Evolutionary conservation across 1,140 invertebrate species (phyloP), one percentile per base, ranked within the genome.

Genomic region (Drosophila pachea): DNA sequence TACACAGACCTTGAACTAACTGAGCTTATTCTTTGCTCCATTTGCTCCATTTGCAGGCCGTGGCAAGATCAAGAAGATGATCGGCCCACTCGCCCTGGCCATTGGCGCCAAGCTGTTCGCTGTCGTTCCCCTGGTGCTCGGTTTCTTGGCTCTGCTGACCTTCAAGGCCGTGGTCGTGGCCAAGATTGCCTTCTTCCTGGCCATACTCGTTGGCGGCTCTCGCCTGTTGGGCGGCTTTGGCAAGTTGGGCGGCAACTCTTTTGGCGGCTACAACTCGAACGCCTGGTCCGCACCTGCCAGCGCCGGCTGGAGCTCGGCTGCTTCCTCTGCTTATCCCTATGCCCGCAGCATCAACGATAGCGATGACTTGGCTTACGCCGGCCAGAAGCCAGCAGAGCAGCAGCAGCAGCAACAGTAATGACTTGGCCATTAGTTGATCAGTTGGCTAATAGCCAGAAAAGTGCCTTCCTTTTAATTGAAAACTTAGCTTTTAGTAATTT

Each of bases 101-200:
- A 90, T 93, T 22, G 94, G 92, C 40, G 90, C 94, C 2, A 95
- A 95, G 76, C 81, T 95, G 11, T 92, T 95, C 55, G 92, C 94
- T 2, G 87, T 95, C 0, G 78, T 93, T 4, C 94, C 94, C 2
- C 87, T 95, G 6, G 87, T 94, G 7, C 90, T 95, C 60, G 93
- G 93, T 6, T 92, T 92, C 64, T 88, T 95, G 0, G 93, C 92
- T n/a, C 89, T 95, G 6, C 76, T 95, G 64, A 93, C 93, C n/a
- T 89, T 92, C 36, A 95, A 95, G 88, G 94, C 95, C 12, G 89
- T 95, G 12, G 90, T 95, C 43, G 91, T 95, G 5, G 93, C 94
- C 40, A 95, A 95, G 87, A 89, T 95, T 40, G 95, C 95, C 4
- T 92, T 95, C 59, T 81, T 95, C 40, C 88, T 94, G 16, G 94